phyloP scores from a whole-genome alignment of 2,797 vertebrate species.

The Phataginus tricuspis region DNA sequence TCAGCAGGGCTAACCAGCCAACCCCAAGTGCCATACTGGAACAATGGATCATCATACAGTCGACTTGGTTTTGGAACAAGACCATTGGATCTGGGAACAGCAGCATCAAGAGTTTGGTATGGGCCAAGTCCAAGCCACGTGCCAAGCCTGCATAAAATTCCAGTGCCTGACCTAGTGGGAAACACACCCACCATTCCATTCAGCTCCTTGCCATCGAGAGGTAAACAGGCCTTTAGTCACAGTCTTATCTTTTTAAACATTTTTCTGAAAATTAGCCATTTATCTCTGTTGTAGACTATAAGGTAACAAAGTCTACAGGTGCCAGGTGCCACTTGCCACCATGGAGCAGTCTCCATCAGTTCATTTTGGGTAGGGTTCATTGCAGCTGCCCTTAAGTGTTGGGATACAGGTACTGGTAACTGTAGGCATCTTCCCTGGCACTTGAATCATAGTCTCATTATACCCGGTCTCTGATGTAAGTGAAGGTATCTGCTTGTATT shows the following conservation, averaged over 20 bases:
- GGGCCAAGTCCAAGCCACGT: neutral
- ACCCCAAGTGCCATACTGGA: accelerated
- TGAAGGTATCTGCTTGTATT: neutral
- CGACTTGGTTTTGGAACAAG: neutral
- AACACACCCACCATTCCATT: constrained; percentile 20
- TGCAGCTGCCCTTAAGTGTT: neutral
- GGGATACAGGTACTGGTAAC: neutral
- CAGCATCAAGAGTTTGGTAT: constrained; percentile 18
- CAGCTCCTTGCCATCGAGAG: constrained; percentile 43
- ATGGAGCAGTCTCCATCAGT: neutral
- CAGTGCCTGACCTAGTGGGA: constrained; percentile 78
- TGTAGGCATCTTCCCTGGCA: neutral
- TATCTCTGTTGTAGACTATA: neutral
- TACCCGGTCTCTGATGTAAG: neutral
- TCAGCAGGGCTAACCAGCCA: neutral
- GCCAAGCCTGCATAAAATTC: constrained; percentile 70
- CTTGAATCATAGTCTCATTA: neutral
- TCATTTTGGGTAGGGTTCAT: neutral
- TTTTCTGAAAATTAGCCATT: constrained; percentile 6
- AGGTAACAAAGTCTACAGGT: neutral
- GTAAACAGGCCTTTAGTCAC: constrained; percentile 66
- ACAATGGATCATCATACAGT: neutral
- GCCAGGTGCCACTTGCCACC: neutral
- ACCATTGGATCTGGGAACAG: neutral
- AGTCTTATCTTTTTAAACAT: neutral